Conservation (phyloP, 2,797 vertebrate species). For the Chaenodraco wilsoni region DNA sequence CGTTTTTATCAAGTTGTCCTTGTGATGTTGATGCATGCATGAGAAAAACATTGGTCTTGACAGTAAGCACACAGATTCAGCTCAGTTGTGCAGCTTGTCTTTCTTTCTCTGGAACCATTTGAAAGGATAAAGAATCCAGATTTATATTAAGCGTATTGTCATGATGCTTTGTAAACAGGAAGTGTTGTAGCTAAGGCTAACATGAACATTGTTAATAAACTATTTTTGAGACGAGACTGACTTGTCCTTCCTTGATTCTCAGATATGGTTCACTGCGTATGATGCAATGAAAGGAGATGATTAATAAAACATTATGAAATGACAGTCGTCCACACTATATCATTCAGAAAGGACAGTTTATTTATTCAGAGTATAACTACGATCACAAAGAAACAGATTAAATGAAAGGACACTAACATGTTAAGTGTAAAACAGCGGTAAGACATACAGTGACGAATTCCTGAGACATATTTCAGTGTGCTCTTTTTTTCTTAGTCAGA, state of each 20-base stretch:
- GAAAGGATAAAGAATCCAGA: constrained; percentile 68
- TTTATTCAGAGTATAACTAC: constrained; percentile 8
- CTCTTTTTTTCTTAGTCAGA: neutral
- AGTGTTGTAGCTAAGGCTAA: constrained; percentile 74
- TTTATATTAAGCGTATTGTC: constrained; percentile 73
- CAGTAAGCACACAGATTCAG: constrained; percentile 51
- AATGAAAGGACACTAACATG: neutral
- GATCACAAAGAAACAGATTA: constrained; percentile 8
- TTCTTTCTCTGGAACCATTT: constrained; percentile 68
- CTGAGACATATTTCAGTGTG: constrained; percentile 16
- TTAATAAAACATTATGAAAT: neutral
- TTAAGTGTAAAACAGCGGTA: constrained; percentile 14
- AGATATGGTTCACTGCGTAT: neutral
- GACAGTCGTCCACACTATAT: neutral
- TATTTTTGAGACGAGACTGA: constrained; percentile 78
- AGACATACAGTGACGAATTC: constrained; percentile 30
- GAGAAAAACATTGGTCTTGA: constrained; percentile 50
- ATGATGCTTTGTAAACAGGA: constrained; percentile 74
- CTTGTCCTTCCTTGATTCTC: neutral
- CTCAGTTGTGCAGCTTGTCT: constrained; percentile 58
- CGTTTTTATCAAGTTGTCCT: constrained; percentile 32
- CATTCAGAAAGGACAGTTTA: constrained; percentile 17
- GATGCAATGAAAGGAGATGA: neutral
- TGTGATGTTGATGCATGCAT: constrained; percentile 55
- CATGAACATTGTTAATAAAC: constrained; percentile 79